Conservation (phyloP, 2,113 vertebrate species). For the Otus sunia region DNA sequence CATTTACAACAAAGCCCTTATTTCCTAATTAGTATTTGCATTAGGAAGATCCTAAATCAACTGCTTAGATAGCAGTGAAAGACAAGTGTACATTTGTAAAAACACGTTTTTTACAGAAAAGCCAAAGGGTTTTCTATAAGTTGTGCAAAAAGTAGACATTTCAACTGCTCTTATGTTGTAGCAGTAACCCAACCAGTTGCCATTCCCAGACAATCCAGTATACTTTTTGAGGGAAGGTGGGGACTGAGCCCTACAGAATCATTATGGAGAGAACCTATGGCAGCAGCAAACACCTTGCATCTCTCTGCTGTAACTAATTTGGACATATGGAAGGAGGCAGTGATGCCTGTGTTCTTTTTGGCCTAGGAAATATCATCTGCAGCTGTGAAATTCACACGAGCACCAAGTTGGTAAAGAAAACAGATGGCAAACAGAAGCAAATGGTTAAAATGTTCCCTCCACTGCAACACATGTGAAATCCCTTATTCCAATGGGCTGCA, state of each 20-base stretch:
- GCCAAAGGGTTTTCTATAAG: not conserved
- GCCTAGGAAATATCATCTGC: slow-evolving; percentile 6
- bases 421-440: slow-evolving; percentile 57
- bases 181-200: not conserved
- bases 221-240: not conserved
- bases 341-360: not conserved
- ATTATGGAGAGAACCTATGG: not conserved
- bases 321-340: not conserved
- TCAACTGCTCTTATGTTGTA: not conserved
- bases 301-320: not conserved
- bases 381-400: slow-evolving; percentile 1
- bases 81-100: not conserved
- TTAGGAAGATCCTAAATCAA: not conserved
- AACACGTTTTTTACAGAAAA: not conserved
- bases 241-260: not conserved
- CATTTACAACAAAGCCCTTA: not conserved
- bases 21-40: not conserved
- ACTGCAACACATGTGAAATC: slow-evolving; percentile 16
- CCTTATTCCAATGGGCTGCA: slow-evolving; percentile 23
- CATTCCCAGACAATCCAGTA: not conserved
- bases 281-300: not conserved
- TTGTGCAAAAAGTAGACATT: not conserved
- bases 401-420: not conserved
- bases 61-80: not conserved
- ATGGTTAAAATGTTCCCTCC: slow-evolving; percentile 31